A percentile compares a stretch with the other conserved stretches of the same genome.
These are phyloP conservation scores for Poecile montanus DNA, from an alignment of 2,797 vertebrate species.

Conservation along the genomic window DNA sequence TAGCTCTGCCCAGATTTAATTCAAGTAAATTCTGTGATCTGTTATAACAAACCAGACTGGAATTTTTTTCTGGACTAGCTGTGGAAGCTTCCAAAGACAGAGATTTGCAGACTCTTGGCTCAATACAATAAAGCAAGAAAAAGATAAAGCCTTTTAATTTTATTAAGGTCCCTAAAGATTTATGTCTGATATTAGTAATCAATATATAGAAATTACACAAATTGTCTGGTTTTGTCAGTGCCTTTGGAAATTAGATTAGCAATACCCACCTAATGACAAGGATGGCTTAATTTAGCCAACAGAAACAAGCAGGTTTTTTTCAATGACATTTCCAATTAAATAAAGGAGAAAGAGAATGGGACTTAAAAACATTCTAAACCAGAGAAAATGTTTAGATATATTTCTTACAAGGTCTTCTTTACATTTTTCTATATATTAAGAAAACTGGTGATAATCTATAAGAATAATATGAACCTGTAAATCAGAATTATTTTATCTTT, in stretches of 20 bases:
- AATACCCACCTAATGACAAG: not conserved
- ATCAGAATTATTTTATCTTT: not conserved
- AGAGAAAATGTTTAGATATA: not conserved
- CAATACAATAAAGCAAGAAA: not conserved
- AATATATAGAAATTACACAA: not conserved
- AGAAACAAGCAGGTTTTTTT: not conserved
- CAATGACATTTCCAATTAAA: not conserved
- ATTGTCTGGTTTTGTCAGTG: not conserved
- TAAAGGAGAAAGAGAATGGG: not conserved
- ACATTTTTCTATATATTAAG: not conserved
- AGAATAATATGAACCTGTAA: not conserved
- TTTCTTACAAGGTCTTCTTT: not conserved
- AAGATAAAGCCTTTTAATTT: not conserved
- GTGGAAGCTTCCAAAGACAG: not conserved
- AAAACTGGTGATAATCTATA: not conserved
- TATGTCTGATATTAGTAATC: not conserved
- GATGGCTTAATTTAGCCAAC: not conserved
- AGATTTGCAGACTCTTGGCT: not conserved
- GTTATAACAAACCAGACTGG: not conserved
- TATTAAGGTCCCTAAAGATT: not conserved
- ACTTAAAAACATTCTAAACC: not conserved
- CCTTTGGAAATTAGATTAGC: not conserved
- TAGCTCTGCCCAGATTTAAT: not conserved
- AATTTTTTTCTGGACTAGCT: not conserved
- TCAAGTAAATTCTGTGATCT: not conserved